These are phyloP conservation scores for Netelia inedita DNA, from an alignment of 2,888 invertebrate genomes.

Conservation along the genomic window DNA sequence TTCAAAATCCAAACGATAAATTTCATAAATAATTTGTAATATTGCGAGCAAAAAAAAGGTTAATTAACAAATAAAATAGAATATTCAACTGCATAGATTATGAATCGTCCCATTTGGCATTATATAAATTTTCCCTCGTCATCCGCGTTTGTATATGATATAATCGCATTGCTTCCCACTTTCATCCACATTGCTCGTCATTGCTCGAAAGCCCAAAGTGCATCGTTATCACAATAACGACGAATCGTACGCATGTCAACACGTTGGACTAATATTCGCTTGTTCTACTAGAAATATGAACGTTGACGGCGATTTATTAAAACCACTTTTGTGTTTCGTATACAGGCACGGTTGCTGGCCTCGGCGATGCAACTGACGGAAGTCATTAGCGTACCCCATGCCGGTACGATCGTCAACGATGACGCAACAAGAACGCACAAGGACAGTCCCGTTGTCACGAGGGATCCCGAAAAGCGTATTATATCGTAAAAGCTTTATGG, in stretches of 20 bases:
- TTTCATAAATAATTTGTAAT: too few species aligned
- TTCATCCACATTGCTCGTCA: neutral
- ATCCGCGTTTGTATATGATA: conserved; percentile 11
- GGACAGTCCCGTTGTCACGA: conserved; percentile 21
- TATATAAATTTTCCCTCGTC: conserved; percentile 9
- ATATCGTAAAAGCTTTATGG: conserved; percentile 44
- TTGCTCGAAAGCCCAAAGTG: conserved; percentile 2
- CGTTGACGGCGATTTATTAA: conserved; percentile 55
- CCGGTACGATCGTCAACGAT: conserved; percentile 57
- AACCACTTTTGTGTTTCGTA: conserved; percentile 70
- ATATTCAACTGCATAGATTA: neutral
- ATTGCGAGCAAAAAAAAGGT: too few species aligned
- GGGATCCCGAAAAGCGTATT: conserved; percentile 38
- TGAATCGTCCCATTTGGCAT: neutral
- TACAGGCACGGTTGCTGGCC: conserved; percentile 76
- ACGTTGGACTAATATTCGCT: conserved; percentile 21
- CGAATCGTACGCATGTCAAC: neutral
- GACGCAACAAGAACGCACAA: conserved; percentile 50
- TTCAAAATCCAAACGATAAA: too few species aligned
- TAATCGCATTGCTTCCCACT: neutral
- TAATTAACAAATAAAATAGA: neutral
- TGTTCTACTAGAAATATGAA: conserved; percentile 37
- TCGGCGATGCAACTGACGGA: conserved; percentile 77
- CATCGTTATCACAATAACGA: conserved; percentile 12
- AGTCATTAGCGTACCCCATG: conserved; percentile 72